These are phyloP conservation scores for Notiomystis cincta DNA, from an alignment of 2,113 vertebrate genomes.

Conservation along the genomic window DNA sequence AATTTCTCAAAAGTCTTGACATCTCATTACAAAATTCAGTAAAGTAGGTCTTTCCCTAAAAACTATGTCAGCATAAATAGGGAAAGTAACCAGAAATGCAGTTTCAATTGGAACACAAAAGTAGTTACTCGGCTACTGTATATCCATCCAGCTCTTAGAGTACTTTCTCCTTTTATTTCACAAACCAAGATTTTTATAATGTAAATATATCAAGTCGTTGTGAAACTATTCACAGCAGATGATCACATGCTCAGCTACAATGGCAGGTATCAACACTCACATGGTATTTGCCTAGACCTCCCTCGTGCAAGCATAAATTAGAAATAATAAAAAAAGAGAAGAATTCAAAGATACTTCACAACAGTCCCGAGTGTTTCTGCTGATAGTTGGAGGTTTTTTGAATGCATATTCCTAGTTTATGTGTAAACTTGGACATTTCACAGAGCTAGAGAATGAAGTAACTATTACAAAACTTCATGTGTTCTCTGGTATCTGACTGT, in stretches of 20 bases:
- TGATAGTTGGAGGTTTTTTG: background rate
- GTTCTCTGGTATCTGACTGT: background rate
- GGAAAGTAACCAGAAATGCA: background rate
- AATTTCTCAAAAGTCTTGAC: background rate
- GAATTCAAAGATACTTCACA: background rate
- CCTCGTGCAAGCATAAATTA: background rate
- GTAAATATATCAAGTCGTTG: background rate
- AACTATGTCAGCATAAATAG: background rate
- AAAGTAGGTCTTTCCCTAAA: background rate
- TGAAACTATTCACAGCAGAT: background rate
- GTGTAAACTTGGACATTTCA: background rate
- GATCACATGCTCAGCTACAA: background rate
- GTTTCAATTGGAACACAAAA: background rate
- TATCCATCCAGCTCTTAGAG: background rate
- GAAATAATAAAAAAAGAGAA: background rate
- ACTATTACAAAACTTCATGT: background rate
- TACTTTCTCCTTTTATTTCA: background rate
- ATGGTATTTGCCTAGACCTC: background rate
- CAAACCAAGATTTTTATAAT: background rate
- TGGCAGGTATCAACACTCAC: background rate
- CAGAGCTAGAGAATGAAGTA: background rate
- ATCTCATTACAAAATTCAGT: background rate
- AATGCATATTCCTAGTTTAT: background rate
- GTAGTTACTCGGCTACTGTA: background rate
- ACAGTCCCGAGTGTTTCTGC: background rate